Base-by-base conservation (phyloP, 2,113 vertebrate species). In the Chionomys nivalis region DNA sequence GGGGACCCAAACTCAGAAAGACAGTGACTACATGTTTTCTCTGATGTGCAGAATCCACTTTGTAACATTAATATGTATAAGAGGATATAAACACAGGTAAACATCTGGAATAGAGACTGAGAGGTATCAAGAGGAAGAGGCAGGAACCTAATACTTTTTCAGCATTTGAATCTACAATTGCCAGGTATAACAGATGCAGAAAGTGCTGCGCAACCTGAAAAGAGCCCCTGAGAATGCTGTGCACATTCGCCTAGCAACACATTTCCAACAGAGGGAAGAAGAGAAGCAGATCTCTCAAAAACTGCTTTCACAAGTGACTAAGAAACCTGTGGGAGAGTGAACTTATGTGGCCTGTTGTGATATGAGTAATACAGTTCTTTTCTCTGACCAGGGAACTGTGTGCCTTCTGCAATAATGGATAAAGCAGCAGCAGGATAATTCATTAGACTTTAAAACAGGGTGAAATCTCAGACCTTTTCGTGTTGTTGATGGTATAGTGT, bases 181-280 rank as follows among this genome's bases (percentile, higher is more conserved):
- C 14, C 78, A 78, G 72, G 21, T 87, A 72, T 76, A 96, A 91
- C 31, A 90, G 61, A 86, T 39, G 52, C 75, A 93, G 81, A 79
- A 92, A 86, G 55, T 44, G 73, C 5, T 73, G 31, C 5, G 52
- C 24, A 68, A 95, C 23, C 31, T 78, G 72, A 95, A 86, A 92
- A 90, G 87, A 91, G 63, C 70, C 92, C 39, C 85, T 70, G 28
- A 93, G 58, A 95, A 77, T 89, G 44, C n/a, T 49, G 36, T 58
- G 58, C 58, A 92, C 47, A 90, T 89, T 96, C 89, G 36, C 55
- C 16, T 87, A 89, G 95, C 88, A 86, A 96, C 91, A 66, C 26
- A 44, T 58, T 95, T 96, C 77, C 73, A 89, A 88, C 9, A 91
- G 81, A 49, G 1, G 4, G 23, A 70, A 24, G 70, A 31, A 28